phyloP scores from a whole-genome alignment of 2,888 invertebrate genomes.

The Drosophila leonis region DNA sequence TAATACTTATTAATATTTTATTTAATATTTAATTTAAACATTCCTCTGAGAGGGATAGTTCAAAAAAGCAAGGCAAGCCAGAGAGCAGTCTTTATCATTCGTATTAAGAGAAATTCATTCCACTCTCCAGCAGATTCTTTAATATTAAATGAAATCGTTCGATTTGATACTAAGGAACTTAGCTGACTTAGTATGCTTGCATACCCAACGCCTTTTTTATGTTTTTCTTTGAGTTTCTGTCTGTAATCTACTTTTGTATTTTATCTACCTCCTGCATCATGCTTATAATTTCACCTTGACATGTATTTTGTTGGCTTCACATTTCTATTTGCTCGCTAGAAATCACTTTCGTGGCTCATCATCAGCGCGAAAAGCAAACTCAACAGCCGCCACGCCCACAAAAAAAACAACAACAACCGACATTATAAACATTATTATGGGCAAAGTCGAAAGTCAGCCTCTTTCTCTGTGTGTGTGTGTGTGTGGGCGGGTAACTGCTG shows the following conservation, averaged over 20 bases:
- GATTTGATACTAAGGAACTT: background rate
- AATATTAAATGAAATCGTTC: background rate
- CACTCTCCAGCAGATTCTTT: background rate
- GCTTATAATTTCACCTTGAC: conserved; percentile 5
- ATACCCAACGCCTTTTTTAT: conserved; percentile 5
- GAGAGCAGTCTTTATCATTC: background rate
- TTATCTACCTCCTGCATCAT: background rate
- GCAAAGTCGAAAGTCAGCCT: conserved; percentile 52
- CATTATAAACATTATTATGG: conserved; percentile 34
- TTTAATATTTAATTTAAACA: too few species aligned
- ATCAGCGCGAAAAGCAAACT: conserved; percentile 1
- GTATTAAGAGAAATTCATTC: background rate
- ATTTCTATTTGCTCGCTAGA: conserved; percentile 15
- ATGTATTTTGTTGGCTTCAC: conserved; percentile 3
- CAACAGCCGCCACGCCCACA: conserved; percentile 6
- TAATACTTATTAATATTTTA: too few species aligned
- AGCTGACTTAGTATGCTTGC: background rate
- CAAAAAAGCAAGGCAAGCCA: background rate
- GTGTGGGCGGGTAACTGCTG: conserved; percentile 17
- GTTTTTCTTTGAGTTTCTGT: background rate
- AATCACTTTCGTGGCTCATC: conserved; percentile 36
- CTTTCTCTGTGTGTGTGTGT: conserved; percentile 13
- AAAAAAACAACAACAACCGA: conserved; percentile 4
- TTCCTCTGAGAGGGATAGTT: too few species aligned
- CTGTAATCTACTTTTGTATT: conserved; percentile 3